Conservation (phyloP, 2,888 invertebrate genomes). For the Erebia palarica region DNA sequence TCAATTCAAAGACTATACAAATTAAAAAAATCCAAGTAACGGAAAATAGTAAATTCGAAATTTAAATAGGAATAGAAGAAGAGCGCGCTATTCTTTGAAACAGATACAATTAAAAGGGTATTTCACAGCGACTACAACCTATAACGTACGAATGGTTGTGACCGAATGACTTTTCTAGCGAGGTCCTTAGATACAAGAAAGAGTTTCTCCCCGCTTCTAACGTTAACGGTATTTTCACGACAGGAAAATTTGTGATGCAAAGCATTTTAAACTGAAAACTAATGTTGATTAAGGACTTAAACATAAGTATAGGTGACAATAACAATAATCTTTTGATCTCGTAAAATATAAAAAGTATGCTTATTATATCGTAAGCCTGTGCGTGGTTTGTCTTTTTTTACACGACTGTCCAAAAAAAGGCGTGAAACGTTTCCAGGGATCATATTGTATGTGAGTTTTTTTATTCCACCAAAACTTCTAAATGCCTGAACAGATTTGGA, state of each 20-base stretch:
- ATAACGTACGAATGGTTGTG: conserved; percentile 52
- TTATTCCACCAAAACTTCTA: too few relatives aligned
- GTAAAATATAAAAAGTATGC: too few relatives aligned
- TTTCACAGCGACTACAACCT: conserved; percentile 37
- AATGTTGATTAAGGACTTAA: not conserved
- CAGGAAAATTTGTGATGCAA: not conserved
- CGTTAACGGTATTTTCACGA: conserved; percentile 5
- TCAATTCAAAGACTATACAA: not conserved
- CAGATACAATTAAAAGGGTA: conserved; percentile 24
- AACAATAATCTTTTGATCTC: too few relatives aligned
- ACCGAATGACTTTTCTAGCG: conserved; percentile 55
- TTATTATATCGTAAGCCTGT: too few relatives aligned
- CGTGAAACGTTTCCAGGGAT: too few relatives aligned
- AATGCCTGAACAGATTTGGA: too few relatives aligned
- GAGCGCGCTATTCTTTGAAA: conserved; percentile 15
- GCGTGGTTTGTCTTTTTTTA: too few relatives aligned
- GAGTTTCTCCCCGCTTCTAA: conserved; percentile 55
- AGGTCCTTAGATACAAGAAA: conserved; percentile 61
- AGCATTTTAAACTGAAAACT: not conserved
- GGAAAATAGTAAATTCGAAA: not conserved
- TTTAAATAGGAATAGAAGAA: not conserved
- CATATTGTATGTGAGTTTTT: too few relatives aligned
- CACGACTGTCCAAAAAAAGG: too few relatives aligned
- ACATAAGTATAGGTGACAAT: not conserved
- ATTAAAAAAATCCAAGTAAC: not conserved